A percentile compares a stretch with the other conserved stretches of the same genome.
Evolutionary conservation across 2,888 invertebrate genomes (phyloP).

Genomic region (Pristionchus fissidentatus): DNA sequence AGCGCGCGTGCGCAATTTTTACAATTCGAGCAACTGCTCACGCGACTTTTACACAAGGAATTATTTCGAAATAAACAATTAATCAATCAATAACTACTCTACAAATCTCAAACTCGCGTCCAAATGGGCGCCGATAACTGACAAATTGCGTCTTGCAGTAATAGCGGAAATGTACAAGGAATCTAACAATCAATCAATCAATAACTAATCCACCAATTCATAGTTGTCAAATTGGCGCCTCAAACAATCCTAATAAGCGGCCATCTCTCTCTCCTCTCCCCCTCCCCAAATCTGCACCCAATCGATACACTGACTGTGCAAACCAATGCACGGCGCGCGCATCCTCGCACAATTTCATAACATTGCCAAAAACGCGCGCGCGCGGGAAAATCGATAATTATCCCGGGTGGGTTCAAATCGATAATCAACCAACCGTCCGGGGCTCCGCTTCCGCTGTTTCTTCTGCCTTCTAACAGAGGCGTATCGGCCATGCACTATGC

Average conservation of each 20-base stretch:
- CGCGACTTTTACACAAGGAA: too few relatives aligned
- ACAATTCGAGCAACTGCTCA: too few relatives aligned
- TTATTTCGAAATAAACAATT: neutral
- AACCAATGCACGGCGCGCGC: neutral
- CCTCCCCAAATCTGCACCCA: neutral
- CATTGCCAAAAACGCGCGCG: neutral
- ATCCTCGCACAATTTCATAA: neutral
- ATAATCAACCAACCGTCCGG: too few relatives aligned
- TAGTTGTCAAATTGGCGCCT: neutral
- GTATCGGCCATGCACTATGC: neutral
- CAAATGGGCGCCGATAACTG: too few relatives aligned
- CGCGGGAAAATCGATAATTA: neutral
- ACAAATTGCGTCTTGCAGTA: too few relatives aligned
- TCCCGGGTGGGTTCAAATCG: too few relatives aligned
- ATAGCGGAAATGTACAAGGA: neutral
- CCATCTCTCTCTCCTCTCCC: neutral
- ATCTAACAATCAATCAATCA: neutral
- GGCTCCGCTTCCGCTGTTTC: neutral
- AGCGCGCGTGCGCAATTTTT: too few relatives aligned
- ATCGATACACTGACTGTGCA: conserved; percentile 25
- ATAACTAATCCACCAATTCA: neutral
- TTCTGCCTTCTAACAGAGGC: neutral
- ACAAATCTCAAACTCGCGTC: neutral
- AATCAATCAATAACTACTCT: neutral
- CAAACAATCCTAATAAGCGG: neutral